These are phyloP conservation scores for Manacus vitellinus DNA, from an alignment of 2,113 vertebrate species.

Conservation along the genomic window DNA sequence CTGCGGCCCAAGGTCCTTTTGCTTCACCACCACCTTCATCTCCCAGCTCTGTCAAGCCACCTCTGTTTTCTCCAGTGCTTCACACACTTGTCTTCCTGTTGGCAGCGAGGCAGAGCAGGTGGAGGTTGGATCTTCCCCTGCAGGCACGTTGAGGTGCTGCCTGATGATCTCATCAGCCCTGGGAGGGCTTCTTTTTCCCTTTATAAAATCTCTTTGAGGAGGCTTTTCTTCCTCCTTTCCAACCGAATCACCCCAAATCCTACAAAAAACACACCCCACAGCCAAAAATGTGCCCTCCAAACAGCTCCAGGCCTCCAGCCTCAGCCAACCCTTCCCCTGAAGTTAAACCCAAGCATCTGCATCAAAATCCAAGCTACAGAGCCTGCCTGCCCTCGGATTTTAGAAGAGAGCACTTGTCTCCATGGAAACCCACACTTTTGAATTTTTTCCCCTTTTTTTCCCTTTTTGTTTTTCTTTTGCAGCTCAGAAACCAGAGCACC, in stretches of 20 bases:
- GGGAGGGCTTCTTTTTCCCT: background rate
- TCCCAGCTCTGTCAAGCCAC: background rate
- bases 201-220: background rate
- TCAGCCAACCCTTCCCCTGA: background rate
- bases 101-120: background rate
- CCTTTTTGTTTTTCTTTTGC: fast-evolving
- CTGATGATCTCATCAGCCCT: background rate
- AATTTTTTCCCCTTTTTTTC: fast-evolving
- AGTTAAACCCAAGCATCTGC: constrained; percentile 19
- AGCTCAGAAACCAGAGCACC: background rate
- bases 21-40: background rate
- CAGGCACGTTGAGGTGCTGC: background rate
- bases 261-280: background rate
- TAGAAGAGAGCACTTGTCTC: constrained; percentile 43
- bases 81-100: background rate
- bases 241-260: background rate
- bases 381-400: constrained; percentile 23
- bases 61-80: background rate
- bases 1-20: background rate
- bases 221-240: background rate
- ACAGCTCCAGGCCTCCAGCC: background rate
- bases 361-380: background rate
- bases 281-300: background rate
- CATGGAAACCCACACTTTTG: constrained; percentile 49
- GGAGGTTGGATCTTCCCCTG: background rate